Evolutionary conservation across 2,888 invertebrate genomes (phyloP).

Genomic region (Tetragonisca angustula): DNA sequence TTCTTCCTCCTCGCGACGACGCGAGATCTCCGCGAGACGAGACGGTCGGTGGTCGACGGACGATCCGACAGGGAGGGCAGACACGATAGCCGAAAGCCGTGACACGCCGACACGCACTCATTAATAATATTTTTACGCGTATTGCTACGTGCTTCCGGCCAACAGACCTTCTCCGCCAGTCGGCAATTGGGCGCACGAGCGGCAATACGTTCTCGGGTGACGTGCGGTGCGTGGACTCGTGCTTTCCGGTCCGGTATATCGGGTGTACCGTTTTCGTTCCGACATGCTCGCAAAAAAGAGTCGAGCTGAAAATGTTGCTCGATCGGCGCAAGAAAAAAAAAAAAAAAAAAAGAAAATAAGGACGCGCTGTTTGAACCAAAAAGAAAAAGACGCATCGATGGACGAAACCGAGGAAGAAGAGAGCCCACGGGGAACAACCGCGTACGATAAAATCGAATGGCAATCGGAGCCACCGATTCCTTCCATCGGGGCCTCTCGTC

Average conservation of each 20-base stretch:
- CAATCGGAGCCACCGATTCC: constrained; percentile 16
- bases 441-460: constrained; percentile 23
- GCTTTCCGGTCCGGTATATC: constrained; percentile 60
- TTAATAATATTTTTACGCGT: constrained; percentile 66
- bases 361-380: too few relatives aligned
- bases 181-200: constrained; percentile 70
- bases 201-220: constrained; percentile 59
- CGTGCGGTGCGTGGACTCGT: constrained; percentile 60
- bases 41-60: background rate
- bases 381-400: too few relatives aligned
- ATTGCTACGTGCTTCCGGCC: constrained; percentile 66
- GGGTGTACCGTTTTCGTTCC: constrained; percentile 37
- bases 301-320: too few relatives aligned
- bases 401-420: too few relatives aligned
- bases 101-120: constrained; percentile 43
- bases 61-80: background rate
- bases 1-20: background rate
- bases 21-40: background rate
- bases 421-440: constrained; percentile 12
- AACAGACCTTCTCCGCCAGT: constrained; percentile 52
- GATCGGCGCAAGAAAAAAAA: too few relatives aligned
- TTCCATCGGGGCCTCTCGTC: background rate
- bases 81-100: constrained; percentile 7
- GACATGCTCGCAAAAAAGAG: background rate
- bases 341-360: too few relatives aligned